Evolutionary conservation across 2,888 invertebrate genomes (phyloP), one percentile per base, ranked within the genome.

Genomic region (Ophion obscuratus): DNA sequence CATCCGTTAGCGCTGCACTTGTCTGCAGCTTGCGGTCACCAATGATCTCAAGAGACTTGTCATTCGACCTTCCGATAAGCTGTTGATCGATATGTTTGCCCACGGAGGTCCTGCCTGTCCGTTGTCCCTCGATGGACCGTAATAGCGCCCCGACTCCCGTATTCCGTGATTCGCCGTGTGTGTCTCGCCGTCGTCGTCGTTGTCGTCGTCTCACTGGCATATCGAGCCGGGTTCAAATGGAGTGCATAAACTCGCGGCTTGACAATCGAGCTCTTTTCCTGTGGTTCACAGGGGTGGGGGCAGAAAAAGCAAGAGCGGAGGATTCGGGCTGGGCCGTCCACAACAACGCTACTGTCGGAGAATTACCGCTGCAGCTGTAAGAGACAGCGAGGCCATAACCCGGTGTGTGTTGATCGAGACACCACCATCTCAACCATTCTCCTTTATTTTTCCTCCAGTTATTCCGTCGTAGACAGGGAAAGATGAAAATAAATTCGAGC

Each of bases 291-390:
- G 47, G 27, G 67, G n/a, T 17, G 66, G 61, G 27, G 59, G 20
- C 11, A 24, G 24, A 57, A 61, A 36, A 64, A 80, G 53, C 36
- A 44, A 73, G 40, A 44, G n/a, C 27, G 11, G 14, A 47, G 27
- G 70, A 76, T 70, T 59, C 36, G 31, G 66, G 40, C 20, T 64
- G 11, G 66, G 70, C 64, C 74, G 75, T 76, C 66, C 53, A 79
- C 40, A 85, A 82, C 64, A 85, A 82, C 36, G 67, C 67, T 75
- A 79, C 79, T 73, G 64, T 85, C 79, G 67, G 47, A 47, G 71
- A 76, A 83, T 83, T 80, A 76, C 70, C 59, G 31, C 61, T 70
- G 36, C 24, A 31, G 62, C 82, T 79, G 82, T 40, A 83, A 67
- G 53, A 76, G 62, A 81, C 62, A 81, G 61, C 53, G 61, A 81